Base-by-base conservation (phyloP, 1,140 invertebrate species). In the Drosophila parvula region DNA sequence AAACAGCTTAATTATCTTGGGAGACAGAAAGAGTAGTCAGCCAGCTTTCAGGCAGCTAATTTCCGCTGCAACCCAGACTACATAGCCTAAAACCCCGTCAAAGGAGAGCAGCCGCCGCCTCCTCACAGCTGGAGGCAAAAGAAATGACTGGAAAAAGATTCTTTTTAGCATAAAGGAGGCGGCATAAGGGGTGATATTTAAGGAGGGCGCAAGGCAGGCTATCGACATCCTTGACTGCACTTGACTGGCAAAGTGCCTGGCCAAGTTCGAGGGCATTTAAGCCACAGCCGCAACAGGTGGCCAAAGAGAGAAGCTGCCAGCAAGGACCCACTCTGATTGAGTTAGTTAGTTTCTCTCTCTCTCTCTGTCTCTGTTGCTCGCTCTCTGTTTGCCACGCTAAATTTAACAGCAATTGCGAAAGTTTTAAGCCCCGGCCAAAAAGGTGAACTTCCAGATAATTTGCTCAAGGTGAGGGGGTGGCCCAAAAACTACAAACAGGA, bases 361-460 rank as follows among this genome's bases (percentile, higher is more conserved):
- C 56, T 50, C 41, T 59, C 30, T 40, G n/a, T n/a, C n/a, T n/a
- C n/a, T n/a, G n/a, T n/a, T 22, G 22, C 22, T 22, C 22, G 22
- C 43, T 60, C 36, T 53, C 60, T 71, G 71, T 50, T 76, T 60
- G 48, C 41, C 74, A 84, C 81, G 84, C 78, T 69, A 89, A 89
- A 89, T 89, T 89, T 78, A 89, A 89, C 84, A 89, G 84, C 84
- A 89, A 89, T 89, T 90, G 85, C 78, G 73, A 89, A 89, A 88
- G 77, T 89, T 90, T 75, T 50, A 44, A 75, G 48, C 50, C 47
- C 51, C 12, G 30, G 38, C 50, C 30, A 53, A 32, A 43, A 34
- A 51, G 43, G 16, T 51, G 30, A 50, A 75, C 84, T 84, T 89
- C 59, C 51, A 74, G 48, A 89, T 88, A 88, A 88, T 89, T 88